Evolutionary conservation across 64 coral and sea anemone genomes (phyloP).

Genomic region (Montipora capricornis): DNA sequence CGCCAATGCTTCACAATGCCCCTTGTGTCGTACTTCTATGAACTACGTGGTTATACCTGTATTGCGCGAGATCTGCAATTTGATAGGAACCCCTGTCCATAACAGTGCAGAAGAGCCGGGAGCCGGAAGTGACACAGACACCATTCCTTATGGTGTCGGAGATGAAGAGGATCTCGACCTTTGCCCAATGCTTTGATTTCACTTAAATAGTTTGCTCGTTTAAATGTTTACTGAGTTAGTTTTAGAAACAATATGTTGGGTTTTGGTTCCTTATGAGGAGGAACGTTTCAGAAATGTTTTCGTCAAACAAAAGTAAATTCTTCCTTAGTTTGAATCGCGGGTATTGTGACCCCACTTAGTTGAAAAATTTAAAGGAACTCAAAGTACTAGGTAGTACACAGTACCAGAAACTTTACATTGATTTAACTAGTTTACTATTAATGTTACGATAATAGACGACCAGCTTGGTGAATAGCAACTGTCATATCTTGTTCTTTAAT

Average conservation of each 20-base stretch:
- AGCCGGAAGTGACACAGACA: conserved; percentile 8
- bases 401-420: conserved; percentile 9
- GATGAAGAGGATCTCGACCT: too few relatives aligned
- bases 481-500: conserved; percentile 7
- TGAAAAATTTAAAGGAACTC: neutral
- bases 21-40: conserved; percentile 40
- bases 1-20: conserved; percentile 45
- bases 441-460: neutral
- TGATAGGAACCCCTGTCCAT: conserved; percentile 39
- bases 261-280: neutral
- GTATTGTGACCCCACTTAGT: conserved; percentile 9
- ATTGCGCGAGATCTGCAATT: conserved; percentile 17
- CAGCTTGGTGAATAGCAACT: neutral
- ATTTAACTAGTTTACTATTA: conserved; percentile 9
- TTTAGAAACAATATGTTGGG: neutral
- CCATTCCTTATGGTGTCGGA: neutral
- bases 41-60: conserved; percentile 65
- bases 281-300: neutral
- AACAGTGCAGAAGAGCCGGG: conserved; percentile 15
- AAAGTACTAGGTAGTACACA: neutral
- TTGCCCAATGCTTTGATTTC: neutral
- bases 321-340: neutral
- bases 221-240: neutral
- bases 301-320: conserved; percentile 1
- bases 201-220: conserved; percentile 1